Conservation (phyloP, 2,113 vertebrate species). For the Platysteira castanea region DNA sequence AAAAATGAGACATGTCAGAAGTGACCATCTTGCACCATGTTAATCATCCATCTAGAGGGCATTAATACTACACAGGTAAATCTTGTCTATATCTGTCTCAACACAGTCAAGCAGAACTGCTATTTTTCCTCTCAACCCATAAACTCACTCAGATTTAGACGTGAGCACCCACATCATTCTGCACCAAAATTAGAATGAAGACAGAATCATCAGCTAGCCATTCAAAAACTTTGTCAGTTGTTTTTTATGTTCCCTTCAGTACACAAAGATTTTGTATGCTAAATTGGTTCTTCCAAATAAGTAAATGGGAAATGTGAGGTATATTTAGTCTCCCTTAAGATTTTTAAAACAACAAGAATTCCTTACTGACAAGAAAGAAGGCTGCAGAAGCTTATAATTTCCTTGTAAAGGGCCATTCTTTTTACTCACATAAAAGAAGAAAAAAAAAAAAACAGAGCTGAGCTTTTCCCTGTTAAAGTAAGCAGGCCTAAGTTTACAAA, state of each 20-base stretch:
- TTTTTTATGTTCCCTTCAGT: background rate
- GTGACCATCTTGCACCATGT: background rate
- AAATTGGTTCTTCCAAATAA: background rate
- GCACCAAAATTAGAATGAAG: background rate
- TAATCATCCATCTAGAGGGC: slow-evolving; percentile 20
- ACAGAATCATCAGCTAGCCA: background rate
- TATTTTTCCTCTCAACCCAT: background rate
- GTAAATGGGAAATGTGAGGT: background rate
- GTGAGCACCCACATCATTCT: background rate
- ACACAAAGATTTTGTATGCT: background rate
- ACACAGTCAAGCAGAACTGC: background rate
- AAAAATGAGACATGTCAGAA: slow-evolving; percentile 50
- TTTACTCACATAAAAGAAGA: background rate
- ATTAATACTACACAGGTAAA: slow-evolving; percentile 24
- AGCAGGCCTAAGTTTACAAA: background rate
- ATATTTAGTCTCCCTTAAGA: background rate
- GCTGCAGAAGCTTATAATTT: background rate
- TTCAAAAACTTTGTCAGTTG: background rate
- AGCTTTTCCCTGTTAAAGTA: background rate
- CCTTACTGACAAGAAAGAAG: background rate
- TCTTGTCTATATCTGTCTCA: slow-evolving; percentile 51
- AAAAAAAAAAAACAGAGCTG: background rate
- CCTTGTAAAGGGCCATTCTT: background rate
- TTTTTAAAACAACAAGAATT: background rate
- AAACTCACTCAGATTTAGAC: background rate